Percentiles rank a stretch among this genome's conserved stretches.
Conservation (phyloP, 2,113 vertebrate species). For the Oophaga pumilio region DNA sequence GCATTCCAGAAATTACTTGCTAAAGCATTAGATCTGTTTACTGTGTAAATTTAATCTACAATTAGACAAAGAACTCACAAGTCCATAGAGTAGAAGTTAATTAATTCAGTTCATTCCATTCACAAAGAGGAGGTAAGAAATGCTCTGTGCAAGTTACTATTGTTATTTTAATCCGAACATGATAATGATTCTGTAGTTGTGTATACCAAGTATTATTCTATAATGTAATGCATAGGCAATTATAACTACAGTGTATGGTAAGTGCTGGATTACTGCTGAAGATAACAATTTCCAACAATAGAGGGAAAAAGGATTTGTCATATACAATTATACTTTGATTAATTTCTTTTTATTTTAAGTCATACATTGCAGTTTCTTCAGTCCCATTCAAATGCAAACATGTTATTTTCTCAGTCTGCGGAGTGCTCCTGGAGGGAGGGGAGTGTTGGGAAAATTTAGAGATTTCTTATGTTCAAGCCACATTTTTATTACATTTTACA, state of each 20-base stretch:
- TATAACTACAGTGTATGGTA: neutral
- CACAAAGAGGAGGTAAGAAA: slow-evolving; percentile 12
- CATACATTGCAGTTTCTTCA: neutral
- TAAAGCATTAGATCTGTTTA: slow-evolving; percentile 3
- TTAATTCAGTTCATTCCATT: slow-evolving; percentile 4
- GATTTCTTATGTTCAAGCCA: neutral
- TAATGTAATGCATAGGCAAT: slow-evolving; percentile 20
- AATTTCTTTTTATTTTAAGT: neutral
- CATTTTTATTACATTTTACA: neutral
- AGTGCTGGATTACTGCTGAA: slow-evolving; percentile 14
- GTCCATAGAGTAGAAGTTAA: slow-evolving; percentile 13
- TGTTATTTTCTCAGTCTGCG: neutral
- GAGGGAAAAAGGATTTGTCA: neutral
- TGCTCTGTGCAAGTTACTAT: slow-evolving; percentile 3
- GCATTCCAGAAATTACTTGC: neutral
- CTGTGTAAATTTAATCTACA: slow-evolving; percentile 12
- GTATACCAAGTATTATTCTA: slow-evolving; percentile 25
- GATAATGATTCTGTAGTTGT: neutral
- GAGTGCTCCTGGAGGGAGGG: neutral
- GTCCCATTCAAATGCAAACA: neutral
- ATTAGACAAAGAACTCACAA: slow-evolving; percentile 34
- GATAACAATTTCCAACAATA: slow-evolving; percentile 10
- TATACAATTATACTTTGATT: slow-evolving; percentile 28
- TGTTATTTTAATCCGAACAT: slow-evolving; percentile 10
- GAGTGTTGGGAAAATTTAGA: neutral